phyloP scores from a whole-genome alignment of 2,888 invertebrate genomes.

The Torymus aiolomorphi region DNA sequence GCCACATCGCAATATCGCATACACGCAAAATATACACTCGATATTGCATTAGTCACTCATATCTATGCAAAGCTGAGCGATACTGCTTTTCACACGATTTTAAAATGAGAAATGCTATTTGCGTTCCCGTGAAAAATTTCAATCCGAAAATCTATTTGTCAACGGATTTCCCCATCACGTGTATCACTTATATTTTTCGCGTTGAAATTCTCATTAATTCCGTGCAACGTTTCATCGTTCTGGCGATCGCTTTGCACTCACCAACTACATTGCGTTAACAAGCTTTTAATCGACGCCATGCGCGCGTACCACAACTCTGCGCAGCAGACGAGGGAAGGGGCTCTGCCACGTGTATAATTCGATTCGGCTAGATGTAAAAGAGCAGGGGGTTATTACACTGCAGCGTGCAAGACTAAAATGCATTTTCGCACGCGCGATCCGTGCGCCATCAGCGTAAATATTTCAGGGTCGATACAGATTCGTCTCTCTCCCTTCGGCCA shows the following conservation, averaged over 20 bases:
- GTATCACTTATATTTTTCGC: too few species aligned
- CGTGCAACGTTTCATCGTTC: too few species aligned
- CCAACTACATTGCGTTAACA: conserved; percentile 12
- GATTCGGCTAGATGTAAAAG: conserved; percentile 29
- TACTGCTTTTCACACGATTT: not conserved
- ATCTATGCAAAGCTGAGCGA: not conserved
- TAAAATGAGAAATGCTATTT: not conserved
- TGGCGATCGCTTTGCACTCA: too few species aligned
- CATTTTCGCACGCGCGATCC: not conserved
- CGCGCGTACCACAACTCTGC: too few species aligned
- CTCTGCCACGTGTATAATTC: conserved; percentile 1
- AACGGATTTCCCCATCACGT: too few species aligned
- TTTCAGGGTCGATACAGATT: conserved; percentile 34
- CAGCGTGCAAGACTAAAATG: conserved; percentile 16
- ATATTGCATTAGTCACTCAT: not conserved
- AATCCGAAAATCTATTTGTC: too few species aligned
- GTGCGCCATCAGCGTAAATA: conserved; percentile 40
- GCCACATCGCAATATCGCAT: not conserved
- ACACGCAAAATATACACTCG: not conserved
- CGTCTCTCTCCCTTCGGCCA: not conserved
- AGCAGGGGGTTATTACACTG: conserved; percentile 3
- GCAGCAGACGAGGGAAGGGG: too few species aligned
- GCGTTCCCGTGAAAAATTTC: too few species aligned
- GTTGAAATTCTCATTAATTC: too few species aligned
- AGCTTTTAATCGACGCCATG: conserved; percentile 33